A percentile compares a stretch with the other conserved stretches of the same genome.
phyloP scores from a whole-genome alignment of 2,797 vertebrate species.

The Mycteria americana region DNA sequence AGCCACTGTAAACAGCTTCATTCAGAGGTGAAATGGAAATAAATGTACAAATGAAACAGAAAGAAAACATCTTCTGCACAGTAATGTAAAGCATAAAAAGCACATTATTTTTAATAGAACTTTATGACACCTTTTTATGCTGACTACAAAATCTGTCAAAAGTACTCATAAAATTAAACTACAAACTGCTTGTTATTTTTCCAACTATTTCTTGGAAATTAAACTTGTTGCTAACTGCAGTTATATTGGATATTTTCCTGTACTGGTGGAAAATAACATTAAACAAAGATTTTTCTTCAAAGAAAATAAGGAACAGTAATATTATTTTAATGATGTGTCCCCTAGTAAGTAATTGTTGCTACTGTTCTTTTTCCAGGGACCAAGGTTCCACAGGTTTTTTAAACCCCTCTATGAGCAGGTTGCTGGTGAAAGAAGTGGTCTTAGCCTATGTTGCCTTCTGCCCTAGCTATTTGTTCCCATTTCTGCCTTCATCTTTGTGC shows the following conservation, averaged over 20 bases:
- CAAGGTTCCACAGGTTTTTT: not conserved
- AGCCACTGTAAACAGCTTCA: not conserved
- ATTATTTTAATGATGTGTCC: constrained; percentile 12
- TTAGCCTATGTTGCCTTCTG: not conserved
- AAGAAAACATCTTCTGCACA: not conserved
- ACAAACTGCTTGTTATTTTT: constrained; percentile 33
- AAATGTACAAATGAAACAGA: constrained; percentile 1
- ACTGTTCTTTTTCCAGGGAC: not conserved
- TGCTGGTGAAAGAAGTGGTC: not conserved
- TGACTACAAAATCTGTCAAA: constrained; percentile 19
- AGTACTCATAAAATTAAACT: constrained; percentile 44
- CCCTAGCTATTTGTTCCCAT: not conserved
- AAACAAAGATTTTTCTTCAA: constrained; percentile 21
- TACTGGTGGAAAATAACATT: constrained; percentile 6
- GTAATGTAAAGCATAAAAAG: constrained; percentile 27
- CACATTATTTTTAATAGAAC: constrained; percentile 32
- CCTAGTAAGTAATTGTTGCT: not conserved
- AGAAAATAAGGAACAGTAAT: not conserved
- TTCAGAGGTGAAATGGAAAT: not conserved
- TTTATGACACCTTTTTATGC: constrained; percentile 36
- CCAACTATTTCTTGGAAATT: constrained; percentile 26
- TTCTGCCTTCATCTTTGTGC: not conserved
- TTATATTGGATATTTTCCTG: constrained; percentile 32
- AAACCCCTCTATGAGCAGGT: not conserved
- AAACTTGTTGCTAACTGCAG: not conserved